Conservation (phyloP, 2,797 vertebrate genomes). For the Notolepis coatsorum region DNA sequence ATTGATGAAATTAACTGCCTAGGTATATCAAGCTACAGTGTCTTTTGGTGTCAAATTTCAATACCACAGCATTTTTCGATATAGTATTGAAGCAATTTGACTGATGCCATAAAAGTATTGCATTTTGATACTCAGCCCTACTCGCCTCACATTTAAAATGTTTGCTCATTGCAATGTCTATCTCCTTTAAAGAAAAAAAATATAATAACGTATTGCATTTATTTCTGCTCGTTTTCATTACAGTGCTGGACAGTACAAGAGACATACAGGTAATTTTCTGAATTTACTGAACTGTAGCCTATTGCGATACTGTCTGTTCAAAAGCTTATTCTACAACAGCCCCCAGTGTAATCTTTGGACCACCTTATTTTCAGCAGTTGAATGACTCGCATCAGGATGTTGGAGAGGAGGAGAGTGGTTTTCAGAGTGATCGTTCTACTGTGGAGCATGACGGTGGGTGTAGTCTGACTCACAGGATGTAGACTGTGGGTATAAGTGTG, state of each 20-base stretch:
- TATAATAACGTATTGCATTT: not conserved
- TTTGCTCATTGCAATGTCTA: too few relatives aligned
- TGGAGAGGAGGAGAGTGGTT: not conserved
- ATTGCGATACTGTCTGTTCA: not conserved
- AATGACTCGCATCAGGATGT: conserved; percentile 11
- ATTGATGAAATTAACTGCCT: too few relatives aligned
- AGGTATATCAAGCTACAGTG: too few relatives aligned
- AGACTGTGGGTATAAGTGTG: too few relatives aligned
- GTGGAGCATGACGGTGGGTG: conserved; percentile 34
- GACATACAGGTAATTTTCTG: conserved; percentile 38
- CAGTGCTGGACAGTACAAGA: conserved; percentile 43
- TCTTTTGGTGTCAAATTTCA: too few relatives aligned
- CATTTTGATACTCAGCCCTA: too few relatives aligned
- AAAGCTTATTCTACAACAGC: not conserved
- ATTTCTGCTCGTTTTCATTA: conserved; percentile 1
- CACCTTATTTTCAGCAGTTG: conserved; percentile 40
- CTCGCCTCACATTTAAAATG: too few relatives aligned
- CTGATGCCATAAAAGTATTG: too few relatives aligned
- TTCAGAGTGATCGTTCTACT: not conserved
- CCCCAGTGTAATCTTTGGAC: not conserved
- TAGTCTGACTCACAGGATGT: too few relatives aligned
- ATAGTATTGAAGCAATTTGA: too few relatives aligned
- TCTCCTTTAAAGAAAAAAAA: not conserved
- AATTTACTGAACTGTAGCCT: not conserved
- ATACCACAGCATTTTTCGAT: too few relatives aligned